Percentiles rank a stretch among this genome's conserved stretches.
Conservation (phyloP, 2,797 vertebrate species). For the Acanthopagrus latus region DNA sequence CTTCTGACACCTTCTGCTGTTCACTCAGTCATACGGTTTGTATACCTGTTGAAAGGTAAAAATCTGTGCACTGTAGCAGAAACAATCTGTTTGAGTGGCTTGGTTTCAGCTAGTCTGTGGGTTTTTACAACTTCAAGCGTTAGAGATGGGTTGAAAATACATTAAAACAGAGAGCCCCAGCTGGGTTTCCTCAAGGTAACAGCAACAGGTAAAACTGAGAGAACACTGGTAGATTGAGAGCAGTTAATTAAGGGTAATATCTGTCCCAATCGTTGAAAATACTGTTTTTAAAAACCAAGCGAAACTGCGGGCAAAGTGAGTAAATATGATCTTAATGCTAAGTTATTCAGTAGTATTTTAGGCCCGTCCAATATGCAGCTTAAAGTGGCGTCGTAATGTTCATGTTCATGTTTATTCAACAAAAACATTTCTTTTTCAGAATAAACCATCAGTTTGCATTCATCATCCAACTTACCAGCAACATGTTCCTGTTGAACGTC, state of each 20-base stretch:
- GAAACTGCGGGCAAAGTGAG: neutral
- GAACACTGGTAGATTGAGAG: too few relatives aligned
- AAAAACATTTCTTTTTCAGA: constrained; percentile 35
- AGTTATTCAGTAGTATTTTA: too few relatives aligned
- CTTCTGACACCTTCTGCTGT: too few relatives aligned
- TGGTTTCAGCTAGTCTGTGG: neutral
- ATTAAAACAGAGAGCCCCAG: neutral
- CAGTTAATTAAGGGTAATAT: neutral
- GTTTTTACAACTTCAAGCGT: neutral
- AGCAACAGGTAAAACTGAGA: neutral
- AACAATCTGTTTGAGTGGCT: too few relatives aligned
- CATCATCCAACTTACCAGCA: neutral
- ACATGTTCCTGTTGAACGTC: constrained; percentile 45
- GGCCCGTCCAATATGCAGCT: neutral
- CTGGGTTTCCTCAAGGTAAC: neutral
- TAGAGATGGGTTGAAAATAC: neutral
- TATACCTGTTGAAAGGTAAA: too few relatives aligned
- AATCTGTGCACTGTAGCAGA: too few relatives aligned
- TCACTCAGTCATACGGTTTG: too few relatives aligned
- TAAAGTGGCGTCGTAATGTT: neutral
- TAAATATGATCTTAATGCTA: neutral
- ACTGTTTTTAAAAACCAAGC: neutral
- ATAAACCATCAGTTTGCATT: constrained; percentile 9
- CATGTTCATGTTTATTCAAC: neutral
- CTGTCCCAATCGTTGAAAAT: neutral